These are phyloP conservation scores for Lordiphosa clarofinis DNA, from an alignment of 1,140 invertebrate genomes.

Conservation along the genomic window DNA sequence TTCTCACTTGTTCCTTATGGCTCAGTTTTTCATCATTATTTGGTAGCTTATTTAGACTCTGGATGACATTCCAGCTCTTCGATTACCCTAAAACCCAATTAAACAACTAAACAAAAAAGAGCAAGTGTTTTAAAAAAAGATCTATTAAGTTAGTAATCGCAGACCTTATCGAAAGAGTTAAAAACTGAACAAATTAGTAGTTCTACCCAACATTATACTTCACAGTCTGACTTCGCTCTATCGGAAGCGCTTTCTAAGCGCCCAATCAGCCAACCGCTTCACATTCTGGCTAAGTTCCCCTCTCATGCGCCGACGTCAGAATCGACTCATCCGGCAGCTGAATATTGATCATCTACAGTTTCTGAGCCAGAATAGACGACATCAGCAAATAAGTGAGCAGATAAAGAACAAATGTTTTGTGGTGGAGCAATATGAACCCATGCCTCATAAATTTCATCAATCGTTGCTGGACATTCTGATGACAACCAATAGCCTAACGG, in stretches of 20 bases:
- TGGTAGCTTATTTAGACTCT: no score
- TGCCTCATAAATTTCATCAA: conserved; percentile 11
- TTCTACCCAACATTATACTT: no score
- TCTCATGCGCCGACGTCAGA: conserved; percentile 29
- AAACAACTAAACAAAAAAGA: no score
- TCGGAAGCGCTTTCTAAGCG: conserved; percentile 45
- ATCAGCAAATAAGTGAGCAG: background rate
- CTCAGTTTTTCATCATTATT: no score
- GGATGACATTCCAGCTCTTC: no score
- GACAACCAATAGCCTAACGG: background rate
- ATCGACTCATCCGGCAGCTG: conserved; percentile 30
- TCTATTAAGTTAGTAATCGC: no score
- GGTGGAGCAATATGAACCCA: conserved; percentile 6
- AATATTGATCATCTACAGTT: conserved; percentile 41
- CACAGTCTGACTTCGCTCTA: conserved; percentile 43
- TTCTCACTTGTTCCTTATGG: no score
- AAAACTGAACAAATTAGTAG: no score
- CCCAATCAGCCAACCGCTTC: conserved; percentile 48
- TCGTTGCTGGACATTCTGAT: conserved; percentile 39
- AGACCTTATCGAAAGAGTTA: no score
- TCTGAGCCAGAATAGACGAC: conserved; percentile 4
- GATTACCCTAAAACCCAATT: no score
- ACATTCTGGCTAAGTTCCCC: conserved; percentile 44
- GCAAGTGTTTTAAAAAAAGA: no score
- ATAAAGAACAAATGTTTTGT: conserved; percentile 1